phyloP scores from a whole-genome alignment of 1,140 invertebrate species.

The Aphidius ervi region DNA sequence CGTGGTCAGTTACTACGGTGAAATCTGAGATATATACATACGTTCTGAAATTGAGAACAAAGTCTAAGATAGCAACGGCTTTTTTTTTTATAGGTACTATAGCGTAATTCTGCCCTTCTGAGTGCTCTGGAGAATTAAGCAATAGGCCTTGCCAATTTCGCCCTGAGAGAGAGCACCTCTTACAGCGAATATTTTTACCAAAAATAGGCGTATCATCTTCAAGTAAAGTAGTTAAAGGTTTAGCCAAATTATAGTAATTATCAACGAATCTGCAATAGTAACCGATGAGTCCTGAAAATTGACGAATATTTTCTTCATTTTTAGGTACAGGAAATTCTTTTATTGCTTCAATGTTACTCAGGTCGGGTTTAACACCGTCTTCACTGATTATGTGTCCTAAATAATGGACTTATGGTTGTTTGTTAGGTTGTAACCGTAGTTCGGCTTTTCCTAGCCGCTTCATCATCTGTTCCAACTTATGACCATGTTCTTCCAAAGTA shows the following conservation, averaged over 20 bases:
- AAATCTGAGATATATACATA: slow-evolving; percentile 43
- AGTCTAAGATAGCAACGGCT: slow-evolving; percentile 30
- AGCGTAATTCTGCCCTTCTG: slow-evolving; percentile 37
- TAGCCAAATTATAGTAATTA: slow-evolving; percentile 7
- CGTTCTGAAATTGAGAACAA: slow-evolving; percentile 36
- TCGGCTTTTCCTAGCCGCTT: slow-evolving; percentile 5
- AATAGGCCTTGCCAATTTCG: slow-evolving; percentile 24
- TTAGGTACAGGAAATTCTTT: slow-evolving; percentile 4
- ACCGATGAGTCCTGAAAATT: slow-evolving; percentile 26
- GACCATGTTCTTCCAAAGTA: slow-evolving; percentile 7
- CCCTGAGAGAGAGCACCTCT: slow-evolving; percentile 36
- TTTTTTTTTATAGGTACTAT: slow-evolving; percentile 35
- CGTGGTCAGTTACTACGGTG: slow-evolving; percentile 45
- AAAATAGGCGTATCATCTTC: neutral
- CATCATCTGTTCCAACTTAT: slow-evolving; percentile 1
- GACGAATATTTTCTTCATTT: slow-evolving; percentile 17
- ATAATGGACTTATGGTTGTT: slow-evolving; percentile 16
- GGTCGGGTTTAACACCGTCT: slow-evolving; percentile 19
- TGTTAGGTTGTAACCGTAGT: neutral
- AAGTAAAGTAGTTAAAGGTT: neutral
- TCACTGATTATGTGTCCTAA: slow-evolving; percentile 18
- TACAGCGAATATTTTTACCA: slow-evolving; percentile 14
- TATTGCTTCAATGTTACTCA: neutral
- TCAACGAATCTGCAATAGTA: slow-evolving; percentile 25
- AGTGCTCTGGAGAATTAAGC: slow-evolving; percentile 38